Evolutionary conservation across 2,888 invertebrate genomes (phyloP), one percentile per base, ranked within the genome.

Genomic region (Tinea trinotella): DNA sequence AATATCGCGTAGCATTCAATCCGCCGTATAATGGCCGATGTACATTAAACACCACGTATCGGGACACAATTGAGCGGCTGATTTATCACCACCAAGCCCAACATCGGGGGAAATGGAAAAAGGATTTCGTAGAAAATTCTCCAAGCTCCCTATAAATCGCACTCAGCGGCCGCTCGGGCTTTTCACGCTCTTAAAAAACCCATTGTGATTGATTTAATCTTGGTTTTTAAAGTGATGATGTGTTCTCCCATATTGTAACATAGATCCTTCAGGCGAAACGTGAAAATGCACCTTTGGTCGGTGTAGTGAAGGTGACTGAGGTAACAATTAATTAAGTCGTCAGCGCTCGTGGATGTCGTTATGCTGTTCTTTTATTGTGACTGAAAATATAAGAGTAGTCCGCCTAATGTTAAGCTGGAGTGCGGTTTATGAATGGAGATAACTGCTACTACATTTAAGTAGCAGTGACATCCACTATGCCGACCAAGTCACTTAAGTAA

Each of bases 1-100:
- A 30, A 30, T 30, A 30, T 30, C 7, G 30, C n/a, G 7, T 30
- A 30, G 30, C 30, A 30, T 30, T 30, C 30, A 30, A 52, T 13
- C 7, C 30, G 44, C 15, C 15, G 18, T 17, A 22, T 22, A 13
- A 76, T 70, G 71, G 66, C 61, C 60, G 63, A 58, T 68, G 68
- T 72, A 74, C 77, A 77, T 78, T 78, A 77, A 36, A 52, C 22
- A 34, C 35, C 52, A 52, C 53, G 53, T 53, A 53, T 65, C 67
- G 66, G 63, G 68, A 69, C 63, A 68, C 79, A 79, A 79, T 75
- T 71, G 73, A 66, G 61, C 55, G 62, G 58, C 71, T 77, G 79
- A 79, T 78, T 79, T 79, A 79, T 78, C 64, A 71, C 62, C 36
- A 34, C 62, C 66, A 76, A 76, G 71, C 70, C n/a, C 69, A 52